Evolutionary conservation across 1,140 invertebrate genomes (phyloP), one percentile per base, ranked within the genome.

Genomic region (Brachionus calyciflorus): DNA sequence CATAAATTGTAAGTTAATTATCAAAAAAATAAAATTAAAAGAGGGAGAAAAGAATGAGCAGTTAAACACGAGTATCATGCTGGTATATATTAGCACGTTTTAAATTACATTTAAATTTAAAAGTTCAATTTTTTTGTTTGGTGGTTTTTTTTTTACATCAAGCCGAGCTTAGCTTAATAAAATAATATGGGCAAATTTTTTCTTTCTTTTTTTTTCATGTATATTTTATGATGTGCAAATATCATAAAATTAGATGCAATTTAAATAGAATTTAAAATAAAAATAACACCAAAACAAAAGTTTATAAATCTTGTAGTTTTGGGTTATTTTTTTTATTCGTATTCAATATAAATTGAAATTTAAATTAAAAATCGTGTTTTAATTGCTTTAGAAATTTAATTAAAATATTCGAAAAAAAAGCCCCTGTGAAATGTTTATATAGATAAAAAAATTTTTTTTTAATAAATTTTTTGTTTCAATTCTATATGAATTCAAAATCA

Each of bases 211-310:
- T 17, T 33, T 17, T 37, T 17, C 17, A n/a, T 33, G 30, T 40
- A 37, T n/a, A 60, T 60, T 60, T 60, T 60, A 60, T 60, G 55
- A 60, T 60, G 55, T 60, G 55, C 55, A 60, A 60, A 60, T 60
- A 60, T 60, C 55, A 60, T 60, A 60, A 60, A 60, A 33, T 40
- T 60, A 33, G 37, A 60, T 60, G 30, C 37, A 60, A 60, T 33
- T 33, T 37, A 33, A 60, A 33, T 30, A 60, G n/a, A n/a, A n/a
- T n/a, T n/a, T n/a, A 60, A 57, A 57, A 24, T 28, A 30, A 57
- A 57, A 12, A 37, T 33, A 60, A 60, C 30, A 28, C 33, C 19
- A 33, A 17, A 33, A 60, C 19, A 60, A 60, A 28, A 60, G 33
- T 60, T 28, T 60, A 60, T 37, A 33, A 19, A 28, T 60, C 37